These are phyloP conservation scores for Mimumesa dahlbomi DNA, from an alignment of 2,888 invertebrate species.

Conservation along the genomic window DNA sequence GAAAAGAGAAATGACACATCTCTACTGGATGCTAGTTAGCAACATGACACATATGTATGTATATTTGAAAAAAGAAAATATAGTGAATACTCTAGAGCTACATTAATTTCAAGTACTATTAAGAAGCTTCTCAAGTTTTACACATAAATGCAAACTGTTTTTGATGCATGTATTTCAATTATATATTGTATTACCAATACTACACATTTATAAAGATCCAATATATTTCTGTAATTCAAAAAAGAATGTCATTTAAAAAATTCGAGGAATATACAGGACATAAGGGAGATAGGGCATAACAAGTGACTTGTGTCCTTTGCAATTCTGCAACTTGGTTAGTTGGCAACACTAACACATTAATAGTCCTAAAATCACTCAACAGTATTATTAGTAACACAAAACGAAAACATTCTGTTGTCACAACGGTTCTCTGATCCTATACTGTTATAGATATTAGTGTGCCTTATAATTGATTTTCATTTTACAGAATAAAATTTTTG, in stretches of 20 bases:
- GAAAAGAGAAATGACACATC: not conserved
- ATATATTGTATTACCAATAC: constrained; percentile 9
- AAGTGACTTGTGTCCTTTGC: constrained; percentile 79
- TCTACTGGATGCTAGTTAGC: not conserved
- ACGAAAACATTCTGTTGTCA: constrained; percentile 64
- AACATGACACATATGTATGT: not conserved
- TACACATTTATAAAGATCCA: constrained; percentile 5
- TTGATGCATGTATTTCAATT: constrained; percentile 37
- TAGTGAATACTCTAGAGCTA: not conserved
- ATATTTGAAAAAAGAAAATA: not conserved
- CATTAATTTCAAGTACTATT: not conserved
- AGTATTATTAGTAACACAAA: constrained; percentile 77
- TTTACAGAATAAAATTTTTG: constrained; percentile 26
- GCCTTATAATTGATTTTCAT: constrained; percentile 7
- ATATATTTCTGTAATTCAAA: constrained; percentile 13
- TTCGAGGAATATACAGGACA: constrained; percentile 37
- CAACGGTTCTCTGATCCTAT: constrained; percentile 35
- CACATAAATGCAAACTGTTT: constrained; percentile 36
- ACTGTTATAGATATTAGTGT: constrained; percentile 40
- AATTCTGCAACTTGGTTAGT: constrained; percentile 78
- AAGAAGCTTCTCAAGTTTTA: constrained; percentile 14
- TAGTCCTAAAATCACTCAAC: constrained; percentile 79
- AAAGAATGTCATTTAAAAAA: constrained; percentile 9
- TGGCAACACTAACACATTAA: constrained; percentile 79
- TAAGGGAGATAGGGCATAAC: constrained; percentile 75